A percentile compares a stretch with the other conserved stretches of the same genome.
Conservation (phyloP, 2,113 vertebrate genomes). For the Boleophthalmus pectinirostris region DNA sequence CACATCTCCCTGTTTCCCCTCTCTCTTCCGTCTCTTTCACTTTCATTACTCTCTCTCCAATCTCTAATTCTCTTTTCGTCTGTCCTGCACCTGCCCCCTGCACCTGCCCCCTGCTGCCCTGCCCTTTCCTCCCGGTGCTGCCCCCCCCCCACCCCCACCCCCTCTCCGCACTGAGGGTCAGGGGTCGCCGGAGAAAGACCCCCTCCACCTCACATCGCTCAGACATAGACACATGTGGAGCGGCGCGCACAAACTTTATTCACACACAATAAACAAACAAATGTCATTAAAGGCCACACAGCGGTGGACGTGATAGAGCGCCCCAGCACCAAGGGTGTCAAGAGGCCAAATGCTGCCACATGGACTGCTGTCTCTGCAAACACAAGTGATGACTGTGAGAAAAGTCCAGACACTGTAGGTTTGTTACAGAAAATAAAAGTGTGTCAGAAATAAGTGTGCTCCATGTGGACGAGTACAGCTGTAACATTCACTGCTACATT, state of each 20-base stretch:
- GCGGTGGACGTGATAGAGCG: conserved; percentile 72
- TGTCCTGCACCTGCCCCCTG: too few species aligned
- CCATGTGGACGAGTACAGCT: neutral
- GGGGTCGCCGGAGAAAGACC: conserved; percentile 36
- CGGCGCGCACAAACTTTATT: conserved; percentile 46
- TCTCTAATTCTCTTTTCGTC: neutral
- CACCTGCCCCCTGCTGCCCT: conserved; percentile 31
- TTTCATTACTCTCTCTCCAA: conserved; percentile 43
- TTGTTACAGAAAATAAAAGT: too few species aligned
- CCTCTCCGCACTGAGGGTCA: conserved; percentile 60
- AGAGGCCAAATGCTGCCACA: conserved; percentile 32
- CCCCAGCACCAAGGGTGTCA: conserved; percentile 53
- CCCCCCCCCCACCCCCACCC: conserved; percentile 38
- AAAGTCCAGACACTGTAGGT: neutral
- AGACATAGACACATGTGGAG: conserved; percentile 26
- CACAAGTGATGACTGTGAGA: conserved; percentile 19
- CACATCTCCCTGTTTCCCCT: neutral
- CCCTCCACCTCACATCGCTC: too few species aligned
- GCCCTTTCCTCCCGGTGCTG: conserved; percentile 46
- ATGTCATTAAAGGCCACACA: conserved; percentile 80
- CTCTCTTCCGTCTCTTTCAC: conserved; percentile 3
- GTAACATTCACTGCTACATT: too few species aligned
- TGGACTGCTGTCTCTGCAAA: conserved; percentile 21
- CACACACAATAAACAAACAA: conserved; percentile 59
- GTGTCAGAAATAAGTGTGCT: neutral